These are phyloP conservation scores for Temnothorax longispinosus DNA, from an alignment of 1,140 invertebrate genomes.

Conservation along the genomic window DNA sequence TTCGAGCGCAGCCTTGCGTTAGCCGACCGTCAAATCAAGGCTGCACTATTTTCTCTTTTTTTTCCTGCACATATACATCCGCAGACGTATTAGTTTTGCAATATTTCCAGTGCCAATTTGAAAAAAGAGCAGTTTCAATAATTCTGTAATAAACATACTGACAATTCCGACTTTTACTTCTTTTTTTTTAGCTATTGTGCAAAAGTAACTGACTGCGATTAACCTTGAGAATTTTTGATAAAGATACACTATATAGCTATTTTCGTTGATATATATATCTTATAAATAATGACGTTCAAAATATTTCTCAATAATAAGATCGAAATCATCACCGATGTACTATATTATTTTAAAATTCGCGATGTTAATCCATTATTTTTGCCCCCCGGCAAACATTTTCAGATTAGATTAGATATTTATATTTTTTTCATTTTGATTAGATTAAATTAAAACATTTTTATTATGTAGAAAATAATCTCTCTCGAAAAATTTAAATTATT, in stretches of 20 bases:
- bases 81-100: constrained; percentile 7
- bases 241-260: too few relatives aligned
- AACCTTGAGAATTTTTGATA: background rate
- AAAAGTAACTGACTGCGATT: background rate
- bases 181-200: background rate
- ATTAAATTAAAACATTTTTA: constrained; percentile 22
- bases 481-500: background rate
- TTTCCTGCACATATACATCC: background rate
- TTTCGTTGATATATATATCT: too few relatives aligned
- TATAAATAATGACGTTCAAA: background rate
- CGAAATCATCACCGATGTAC: background rate
- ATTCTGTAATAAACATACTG: background rate
- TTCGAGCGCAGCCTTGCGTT: constrained; percentile 26
- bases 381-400: background rate
- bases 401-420: constrained; percentile 9
- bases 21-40: constrained; percentile 29
- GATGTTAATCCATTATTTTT: background rate
- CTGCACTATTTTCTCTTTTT: constrained; percentile 35
- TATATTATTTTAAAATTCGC: background rate
- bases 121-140: constrained; percentile 5
- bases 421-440: background rate
- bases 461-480: background rate
- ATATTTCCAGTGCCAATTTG: background rate
- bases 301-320: background rate
- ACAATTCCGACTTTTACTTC: background rate